Evolutionary conservation across 2,888 invertebrate genomes (phyloP), one percentile per base, ranked within the genome.

Genomic region (Conomelus anceps): DNA sequence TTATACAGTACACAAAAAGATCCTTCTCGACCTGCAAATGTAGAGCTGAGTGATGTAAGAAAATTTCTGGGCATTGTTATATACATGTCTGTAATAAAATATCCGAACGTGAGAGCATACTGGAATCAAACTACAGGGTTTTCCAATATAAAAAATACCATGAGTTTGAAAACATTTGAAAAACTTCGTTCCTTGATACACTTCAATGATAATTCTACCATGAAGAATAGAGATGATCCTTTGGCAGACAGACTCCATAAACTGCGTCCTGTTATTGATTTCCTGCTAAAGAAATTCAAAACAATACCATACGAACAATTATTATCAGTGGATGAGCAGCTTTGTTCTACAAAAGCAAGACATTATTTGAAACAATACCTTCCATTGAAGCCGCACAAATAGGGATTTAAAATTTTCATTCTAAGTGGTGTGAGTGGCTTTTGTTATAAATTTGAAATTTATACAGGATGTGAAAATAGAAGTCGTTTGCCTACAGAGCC

Each of bases 401-500:
- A 92, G 92, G 92, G 92, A 11, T 92, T 91, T 87, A 92, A 92
- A 90, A 29, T 92, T 4, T 92, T 90, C 89, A 92, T 93, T 7
- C 89, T 92, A 29, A 91, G 91, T 91, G 92, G 92, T 89, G 91
- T 91, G 24, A 89, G 89, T 88, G 92, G 92, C 63, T 92, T 90
- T 91, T 91, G 90, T 6, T 92, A 93, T 90, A 91, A 92, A n/a
- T 92, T 91, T 91, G 92, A 93, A 91, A 91, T 92, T 7, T 88
- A 89, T 23, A 34, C 34, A 17, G 88, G 89, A 1, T 86, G 41
- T 24, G 88, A 89, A 41, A 89, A 88, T 22, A 91, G 92, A 88
- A 86, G 86, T 89, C 84, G 26, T 22, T 22, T 41, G 9, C 88
- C 22, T 23, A 89, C 88, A 34, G 92, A 92, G 90, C 92, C 92